Evolutionary conservation across 2,797 vertebrate genomes (phyloP).

Genomic region (Neoniphon sammara): DNA sequence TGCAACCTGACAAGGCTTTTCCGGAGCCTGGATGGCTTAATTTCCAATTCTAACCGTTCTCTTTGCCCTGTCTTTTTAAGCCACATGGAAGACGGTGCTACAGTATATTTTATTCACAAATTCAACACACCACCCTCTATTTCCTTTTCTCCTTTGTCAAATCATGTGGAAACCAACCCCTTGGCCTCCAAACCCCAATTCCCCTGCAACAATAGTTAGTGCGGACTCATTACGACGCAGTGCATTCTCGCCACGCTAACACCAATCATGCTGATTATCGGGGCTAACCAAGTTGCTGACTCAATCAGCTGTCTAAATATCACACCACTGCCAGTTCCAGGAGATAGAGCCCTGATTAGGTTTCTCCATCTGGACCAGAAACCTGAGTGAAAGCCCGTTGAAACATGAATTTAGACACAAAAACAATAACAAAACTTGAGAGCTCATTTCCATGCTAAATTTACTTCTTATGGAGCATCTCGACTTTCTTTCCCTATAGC

Average conservation of each 20-base stretch:
- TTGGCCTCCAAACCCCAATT: constrained; percentile 40
- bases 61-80: constrained; percentile 11
- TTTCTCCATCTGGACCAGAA: constrained; percentile 78
- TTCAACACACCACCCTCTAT: constrained; percentile 38
- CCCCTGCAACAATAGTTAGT: constrained; percentile 46
- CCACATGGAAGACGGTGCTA: constrained; percentile 31
- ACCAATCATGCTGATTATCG: constrained; percentile 74
- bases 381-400: constrained; percentile 28
- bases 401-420: constrained; percentile 65
- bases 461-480: constrained; percentile 35
- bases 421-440: constrained; percentile 67
- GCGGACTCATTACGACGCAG: constrained; percentile 52
- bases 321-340: constrained; percentile 62
- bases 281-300: constrained; percentile 62
- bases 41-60: constrained; percentile 6
- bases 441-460: constrained; percentile 53
- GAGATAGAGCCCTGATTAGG: constrained; percentile 65
- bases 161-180: constrained; percentile 44
- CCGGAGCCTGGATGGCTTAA: background rate
- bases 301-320: constrained; percentile 82
- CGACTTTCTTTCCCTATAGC: constrained; percentile 35
- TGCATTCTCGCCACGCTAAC: constrained; percentile 55
- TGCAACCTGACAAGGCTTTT: constrained; percentile 1
- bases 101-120: constrained; percentile 21
- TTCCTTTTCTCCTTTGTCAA: constrained; percentile 61